Base-by-base conservation (phyloP, 2,113 vertebrate species). In the Petrocephalus microphthalmus region DNA sequence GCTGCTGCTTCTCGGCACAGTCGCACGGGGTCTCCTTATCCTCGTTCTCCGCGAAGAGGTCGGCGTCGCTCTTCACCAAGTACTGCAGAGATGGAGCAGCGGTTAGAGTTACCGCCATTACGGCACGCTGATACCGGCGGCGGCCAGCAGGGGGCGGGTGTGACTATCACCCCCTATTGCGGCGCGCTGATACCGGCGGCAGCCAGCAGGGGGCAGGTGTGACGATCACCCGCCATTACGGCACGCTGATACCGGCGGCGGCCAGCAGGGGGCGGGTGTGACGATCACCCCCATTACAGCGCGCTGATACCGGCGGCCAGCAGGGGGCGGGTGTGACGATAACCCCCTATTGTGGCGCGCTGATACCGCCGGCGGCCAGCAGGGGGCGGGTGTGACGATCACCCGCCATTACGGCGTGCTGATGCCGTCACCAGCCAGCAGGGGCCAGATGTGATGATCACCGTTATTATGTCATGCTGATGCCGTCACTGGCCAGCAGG, bases 11-110 rank as follows among this genome's bases (percentile, higher is more conserved):
- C 93, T 99, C 98, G 37, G 98, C 98, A 95, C 97, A 98, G 94
- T 99, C 98, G 93, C 98, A 99, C 49, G 98, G 98, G 85, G 98
- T 99, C 95, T 99, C 98, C 91, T 97, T 97, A 94, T 97, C 97
- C 92, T 99, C 98, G 88, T 99, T 99, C 94, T 99, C 98, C 15
- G 97, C 96, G 95, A 99, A 99, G 93, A 99, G 94, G 93, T 99
- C 97, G 87, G 97, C 97, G 90, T 97, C 95, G 90, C 96, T 97
- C 93, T 96, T 97, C 93, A 99, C 96, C 89, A 99, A 94, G 17
- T 93, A 88, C 95, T 96, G 71, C 1, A 7, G 71, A 49, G n/a
- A 47, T 11, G 67, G 64, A 52, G 42, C 17, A 2, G 45, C 4
- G 42, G 45, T 10, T 10, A 33, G 86, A 17, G 17, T 25, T 22